A percentile compares a stretch with the other conserved stretches of the same genome.
These are phyloP conservation scores for Columba janthina DNA, from an alignment of 2,113 vertebrate species.

Conservation along the genomic window DNA sequence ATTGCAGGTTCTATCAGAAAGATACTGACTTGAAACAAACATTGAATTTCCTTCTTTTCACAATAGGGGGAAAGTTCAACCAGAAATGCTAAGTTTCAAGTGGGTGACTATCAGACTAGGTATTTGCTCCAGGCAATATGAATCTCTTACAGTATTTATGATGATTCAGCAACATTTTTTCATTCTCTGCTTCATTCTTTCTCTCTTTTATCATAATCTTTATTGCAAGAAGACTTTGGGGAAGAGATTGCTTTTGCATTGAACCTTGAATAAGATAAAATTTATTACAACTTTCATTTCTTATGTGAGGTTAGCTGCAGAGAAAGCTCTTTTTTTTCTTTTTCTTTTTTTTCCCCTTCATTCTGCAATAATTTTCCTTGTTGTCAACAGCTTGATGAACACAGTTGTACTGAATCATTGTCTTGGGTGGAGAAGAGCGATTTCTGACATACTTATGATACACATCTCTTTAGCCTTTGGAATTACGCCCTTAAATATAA, in stretches of 20 bases:
- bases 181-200: neutral
- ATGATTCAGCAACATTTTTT: neutral
- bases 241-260: neutral
- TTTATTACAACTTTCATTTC: neutral
- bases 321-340: neutral
- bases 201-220: neutral
- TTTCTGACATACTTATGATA: neutral
- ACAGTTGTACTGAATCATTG: neutral
- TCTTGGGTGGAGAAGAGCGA: neutral
- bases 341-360: neutral
- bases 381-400: neutral
- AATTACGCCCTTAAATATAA: neutral
- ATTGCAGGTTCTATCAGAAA: neutral
- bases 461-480: neutral
- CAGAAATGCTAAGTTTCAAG: neutral
- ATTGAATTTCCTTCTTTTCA: neutral
- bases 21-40: neutral
- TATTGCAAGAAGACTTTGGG: neutral
- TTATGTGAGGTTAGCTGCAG: neutral
- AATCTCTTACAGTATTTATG: neutral
- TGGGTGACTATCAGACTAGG: neutral
- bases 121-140: neutral
- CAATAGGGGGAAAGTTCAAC: neutral
- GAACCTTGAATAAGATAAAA: neutral
- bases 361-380: neutral